Percentiles rank a stretch among this genome's conserved stretches.
Conservation (phyloP, 2,797 vertebrate genomes). For the Tapera naevia region DNA sequence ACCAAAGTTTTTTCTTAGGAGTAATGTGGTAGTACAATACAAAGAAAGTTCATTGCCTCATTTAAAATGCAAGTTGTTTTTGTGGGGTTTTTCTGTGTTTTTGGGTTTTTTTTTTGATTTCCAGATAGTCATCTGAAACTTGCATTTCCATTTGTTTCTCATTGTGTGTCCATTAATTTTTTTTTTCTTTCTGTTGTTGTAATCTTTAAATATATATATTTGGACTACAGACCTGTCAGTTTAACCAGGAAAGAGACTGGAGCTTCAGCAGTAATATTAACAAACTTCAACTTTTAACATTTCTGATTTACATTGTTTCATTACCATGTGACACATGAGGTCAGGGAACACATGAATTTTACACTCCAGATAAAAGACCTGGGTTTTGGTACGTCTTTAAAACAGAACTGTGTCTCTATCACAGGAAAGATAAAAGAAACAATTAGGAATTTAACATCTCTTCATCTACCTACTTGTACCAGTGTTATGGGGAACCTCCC, state of each 20-base stretch:
- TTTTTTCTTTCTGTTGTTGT: neutral
- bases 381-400: conserved; percentile 44
- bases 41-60: neutral
- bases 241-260: conserved; percentile 45
- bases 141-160: conserved; percentile 46
- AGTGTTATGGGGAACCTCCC: conserved; percentile 52
- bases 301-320: conserved; percentile 71
- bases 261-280: conserved; percentile 67
- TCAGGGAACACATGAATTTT: conserved; percentile 71
- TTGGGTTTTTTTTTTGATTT: neutral
- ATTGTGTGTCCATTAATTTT: conserved; percentile 39
- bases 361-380: conserved; percentile 64
- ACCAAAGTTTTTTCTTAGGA: neutral
- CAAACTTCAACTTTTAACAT: conserved; percentile 69
- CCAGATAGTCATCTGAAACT: conserved; percentile 13
- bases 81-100: too few relatives aligned
- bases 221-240: conserved; percentile 44
- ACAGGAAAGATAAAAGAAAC: conserved; percentile 59
- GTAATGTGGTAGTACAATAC: neutral
- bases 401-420: conserved; percentile 51
- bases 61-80: neutral
- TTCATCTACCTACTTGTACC: conserved; percentile 52
- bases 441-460: conserved; percentile 54
- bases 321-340: conserved; percentile 59
- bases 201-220: conserved; percentile 59